phyloP scores from a whole-genome alignment of 2,797 vertebrate genomes.

The Pangasius macronema region DNA sequence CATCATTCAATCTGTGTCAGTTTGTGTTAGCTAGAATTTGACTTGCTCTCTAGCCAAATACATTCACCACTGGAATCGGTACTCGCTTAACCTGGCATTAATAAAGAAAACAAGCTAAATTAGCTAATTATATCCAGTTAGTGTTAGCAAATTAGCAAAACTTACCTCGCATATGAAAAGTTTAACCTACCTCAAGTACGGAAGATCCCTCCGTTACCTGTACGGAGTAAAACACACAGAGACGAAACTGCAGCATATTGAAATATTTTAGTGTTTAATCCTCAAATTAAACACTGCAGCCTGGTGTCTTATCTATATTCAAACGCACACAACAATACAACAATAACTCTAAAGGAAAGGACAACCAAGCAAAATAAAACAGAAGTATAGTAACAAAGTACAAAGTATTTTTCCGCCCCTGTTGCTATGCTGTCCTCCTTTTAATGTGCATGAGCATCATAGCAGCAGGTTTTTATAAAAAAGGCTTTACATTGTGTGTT shows the following conservation, averaged over 20 bases:
- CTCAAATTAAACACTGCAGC: neutral
- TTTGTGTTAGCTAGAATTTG: neutral
- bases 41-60: neutral
- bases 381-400: neutral
- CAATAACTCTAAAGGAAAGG: neutral
- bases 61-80: neutral
- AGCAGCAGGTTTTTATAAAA: too few species aligned
- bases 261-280: neutral
- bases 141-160: too few species aligned
- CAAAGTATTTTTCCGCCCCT: neutral
- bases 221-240: too few species aligned
- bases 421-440: too few species aligned
- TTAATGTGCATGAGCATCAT: too few species aligned
- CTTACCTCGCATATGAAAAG: too few species aligned
- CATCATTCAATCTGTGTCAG: neutral
- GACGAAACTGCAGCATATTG: neutral
- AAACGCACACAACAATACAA: neutral
- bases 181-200: too few species aligned
- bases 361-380: too few species aligned
- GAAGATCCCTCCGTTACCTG: too few species aligned
- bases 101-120: too few species aligned
- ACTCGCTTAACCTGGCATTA: too few species aligned
- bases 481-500: neutral
- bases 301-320: constrained; percentile 4
- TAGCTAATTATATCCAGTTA: too few species aligned